Base-by-base conservation (phyloP, 2,113 vertebrate species). In the Poeciliopsis turrubarensis region DNA sequence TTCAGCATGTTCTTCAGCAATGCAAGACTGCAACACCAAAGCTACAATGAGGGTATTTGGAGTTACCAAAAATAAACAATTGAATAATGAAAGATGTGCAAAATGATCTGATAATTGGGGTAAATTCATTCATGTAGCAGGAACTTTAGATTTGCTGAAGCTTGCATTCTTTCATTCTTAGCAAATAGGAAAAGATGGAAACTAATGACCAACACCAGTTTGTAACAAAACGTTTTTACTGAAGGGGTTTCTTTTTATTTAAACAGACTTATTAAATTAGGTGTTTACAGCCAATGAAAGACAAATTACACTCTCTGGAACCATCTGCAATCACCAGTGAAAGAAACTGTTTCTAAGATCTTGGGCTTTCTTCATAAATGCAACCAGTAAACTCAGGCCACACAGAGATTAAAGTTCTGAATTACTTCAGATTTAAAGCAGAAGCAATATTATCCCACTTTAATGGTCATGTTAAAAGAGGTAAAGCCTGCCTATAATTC, bases 231-330 rank as follows among this genome's bases (percentile, higher is more conserved):
- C 2, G 5, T n/a, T n/a, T 57, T 54, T 8, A 54, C 5, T 10
- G 17, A 57, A 57, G 32, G 5, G 30, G 15, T 4, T 63, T 32
- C 29, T 63, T 63, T 63, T 30, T 7, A 30, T 69, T 75, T 13
- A 75, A 72, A 70, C 62, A 73, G 39, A 68, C 51, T 37, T 68
- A 47, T 68, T 66, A 61, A 82, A 67, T 82, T 11, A 32, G 51
- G 63, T 47, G 29, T 74, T 82, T 77, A 70, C 76, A 76, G 44
- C 19, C 37, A 68, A 26, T 57, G 65, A 37, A 61, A 64, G 31
- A 7, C n/a, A 19, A 37, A 39, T 65, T 39, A 65, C 15, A 26
- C n/a, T 65, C 5, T 34, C 29, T 47, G 41, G 73, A 57, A 60
- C 27, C 34, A 27, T 65, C n/a, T 57, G 64, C 81, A 72, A 73